Percentiles rank a stretch among this genome's conserved stretches.
These are phyloP conservation scores for Marcusenius ussheri DNA, from an alignment of 2,113 vertebrate genomes.

Conservation along the genomic window DNA sequence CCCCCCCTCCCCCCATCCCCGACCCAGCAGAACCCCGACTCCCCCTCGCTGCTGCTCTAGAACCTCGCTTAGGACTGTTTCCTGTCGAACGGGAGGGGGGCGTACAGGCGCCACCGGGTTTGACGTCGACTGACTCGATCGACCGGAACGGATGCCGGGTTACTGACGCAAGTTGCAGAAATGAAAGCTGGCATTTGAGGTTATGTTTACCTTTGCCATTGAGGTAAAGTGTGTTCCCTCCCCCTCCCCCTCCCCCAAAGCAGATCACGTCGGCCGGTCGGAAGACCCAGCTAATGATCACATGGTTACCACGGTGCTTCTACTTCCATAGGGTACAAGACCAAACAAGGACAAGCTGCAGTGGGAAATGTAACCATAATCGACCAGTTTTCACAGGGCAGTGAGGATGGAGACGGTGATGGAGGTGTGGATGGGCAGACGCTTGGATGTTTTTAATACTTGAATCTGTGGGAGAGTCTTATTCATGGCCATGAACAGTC, in stretches of 20 bases:
- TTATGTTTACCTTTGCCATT: background rate
- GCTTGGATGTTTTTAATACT: constrained; percentile 14
- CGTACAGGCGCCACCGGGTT: background rate
- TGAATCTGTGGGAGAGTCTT: constrained; percentile 15
- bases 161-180: background rate
- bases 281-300: constrained; percentile 34
- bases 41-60: constrained; percentile 26
- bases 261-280: background rate
- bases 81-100: background rate
- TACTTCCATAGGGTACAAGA: background rate
- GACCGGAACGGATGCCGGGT: background rate
- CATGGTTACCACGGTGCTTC: constrained; percentile 50
- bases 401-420: background rate
- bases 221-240: background rate
- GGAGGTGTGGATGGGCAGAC: background rate
- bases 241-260: constrained; percentile 28
- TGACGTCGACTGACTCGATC: background rate
- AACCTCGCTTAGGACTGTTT: constrained; percentile 8
- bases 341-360: background rate
- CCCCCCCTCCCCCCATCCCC: constrained; percentile 6
- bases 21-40: background rate
- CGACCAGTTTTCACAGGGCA: background rate
- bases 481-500: background rate
- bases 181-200: background rate
- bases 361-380: constrained; percentile 5